phyloP scores from a whole-genome alignment of 92 coral and sea anemone genomes.

The Actinernus sp. region DNA sequence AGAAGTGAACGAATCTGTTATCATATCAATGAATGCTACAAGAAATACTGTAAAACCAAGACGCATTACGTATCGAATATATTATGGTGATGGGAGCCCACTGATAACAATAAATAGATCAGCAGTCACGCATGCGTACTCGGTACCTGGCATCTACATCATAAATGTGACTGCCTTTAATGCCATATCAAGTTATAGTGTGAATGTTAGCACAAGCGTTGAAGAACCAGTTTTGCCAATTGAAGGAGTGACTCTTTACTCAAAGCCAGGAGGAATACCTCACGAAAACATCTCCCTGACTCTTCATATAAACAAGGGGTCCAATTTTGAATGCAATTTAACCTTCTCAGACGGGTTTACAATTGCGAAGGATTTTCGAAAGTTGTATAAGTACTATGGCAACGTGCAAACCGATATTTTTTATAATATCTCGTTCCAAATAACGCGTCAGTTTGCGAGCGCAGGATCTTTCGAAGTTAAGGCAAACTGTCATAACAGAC shows the following conservation, averaged over 20 bases:
- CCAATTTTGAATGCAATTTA: constrained; percentile 54
- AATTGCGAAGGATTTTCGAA: neutral
- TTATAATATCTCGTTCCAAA: neutral
- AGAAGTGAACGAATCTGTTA: constrained; percentile 23
- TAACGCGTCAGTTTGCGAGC: constrained; percentile 1
- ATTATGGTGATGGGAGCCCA: constrained; percentile 65
- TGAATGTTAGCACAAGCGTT: constrained; percentile 12
- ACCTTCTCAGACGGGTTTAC: constrained; percentile 49
- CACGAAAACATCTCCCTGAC: constrained; percentile 21
- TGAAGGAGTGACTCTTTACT: constrained; percentile 16
- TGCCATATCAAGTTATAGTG: constrained; percentile 37
- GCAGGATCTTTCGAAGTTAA: constrained; percentile 28
- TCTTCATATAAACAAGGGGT: constrained; percentile 40
- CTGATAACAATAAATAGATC: constrained; percentile 20
- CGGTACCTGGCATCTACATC: constrained; percentile 19
- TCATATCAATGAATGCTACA: constrained; percentile 13
- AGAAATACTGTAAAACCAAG: neutral
- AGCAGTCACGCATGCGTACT: constrained; percentile 18
- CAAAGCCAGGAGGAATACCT: constrained; percentile 24
- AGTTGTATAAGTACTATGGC: neutral
- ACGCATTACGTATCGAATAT: constrained; percentile 29
- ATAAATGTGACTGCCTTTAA: constrained; percentile 57
- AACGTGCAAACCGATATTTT: neutral
- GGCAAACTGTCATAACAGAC: constrained; percentile 38
- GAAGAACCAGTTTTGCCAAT: constrained; percentile 46